Evolutionary conservation across 2,797 vertebrate species (phyloP).

Genomic region (Dendrocincla fuliginosa): DNA sequence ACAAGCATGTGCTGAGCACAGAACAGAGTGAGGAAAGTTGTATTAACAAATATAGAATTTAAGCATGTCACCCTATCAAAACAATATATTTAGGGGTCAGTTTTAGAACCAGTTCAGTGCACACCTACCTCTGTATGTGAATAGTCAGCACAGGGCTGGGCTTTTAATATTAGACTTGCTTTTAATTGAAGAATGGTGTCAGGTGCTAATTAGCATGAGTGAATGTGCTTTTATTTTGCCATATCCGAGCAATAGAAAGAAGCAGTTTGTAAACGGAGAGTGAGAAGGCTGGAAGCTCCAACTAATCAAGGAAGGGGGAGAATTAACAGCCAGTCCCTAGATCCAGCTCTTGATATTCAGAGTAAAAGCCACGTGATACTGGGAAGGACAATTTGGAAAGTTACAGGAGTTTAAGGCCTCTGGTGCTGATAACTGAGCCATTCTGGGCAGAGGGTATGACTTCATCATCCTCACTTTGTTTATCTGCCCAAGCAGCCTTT

Average conservation of each 20-base stretch:
- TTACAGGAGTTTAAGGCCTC: constrained; percentile 39
- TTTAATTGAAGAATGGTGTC: not conserved
- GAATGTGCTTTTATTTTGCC: not conserved
- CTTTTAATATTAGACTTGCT: not conserved
- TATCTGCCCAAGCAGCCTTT: constrained; percentile 20
- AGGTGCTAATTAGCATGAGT: not conserved
- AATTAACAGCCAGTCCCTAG: constrained; percentile 13
- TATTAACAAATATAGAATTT: not conserved
- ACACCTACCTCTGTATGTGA: not conserved
- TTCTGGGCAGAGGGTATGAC: not conserved
- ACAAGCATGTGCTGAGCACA: not conserved
- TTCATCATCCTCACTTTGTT: not conserved
- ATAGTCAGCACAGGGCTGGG: not conserved
- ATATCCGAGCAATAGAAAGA: not conserved
- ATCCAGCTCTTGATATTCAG: constrained; percentile 17
- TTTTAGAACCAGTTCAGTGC: not conserved
- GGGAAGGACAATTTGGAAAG: constrained; percentile 22
- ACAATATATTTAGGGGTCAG: not conserved
- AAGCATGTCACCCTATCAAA: not conserved
- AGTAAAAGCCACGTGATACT: not conserved
- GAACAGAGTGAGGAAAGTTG: not conserved
- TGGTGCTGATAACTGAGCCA: not conserved
- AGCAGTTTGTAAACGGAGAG: not conserved
- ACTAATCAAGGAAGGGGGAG: not conserved
- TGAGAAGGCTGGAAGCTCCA: constrained; percentile 8